Evolutionary conservation across 2,888 invertebrate genomes (phyloP), one percentile per base, ranked within the genome.

Genomic region (Frankliniella intonsa): DNA sequence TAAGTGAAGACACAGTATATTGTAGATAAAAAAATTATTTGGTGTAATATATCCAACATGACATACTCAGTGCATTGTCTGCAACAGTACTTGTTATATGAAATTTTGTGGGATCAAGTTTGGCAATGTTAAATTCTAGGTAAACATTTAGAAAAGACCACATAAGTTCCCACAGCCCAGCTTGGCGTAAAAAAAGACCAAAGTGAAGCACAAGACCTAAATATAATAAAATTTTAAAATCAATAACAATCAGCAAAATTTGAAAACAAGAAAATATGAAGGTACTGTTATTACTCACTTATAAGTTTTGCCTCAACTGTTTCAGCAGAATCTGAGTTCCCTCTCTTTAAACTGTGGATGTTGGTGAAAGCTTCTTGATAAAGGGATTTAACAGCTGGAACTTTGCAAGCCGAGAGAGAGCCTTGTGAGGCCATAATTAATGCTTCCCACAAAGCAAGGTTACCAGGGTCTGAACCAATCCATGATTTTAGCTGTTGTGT

Each of bases 111-210:
- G 86, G 82, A 82, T 86, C 85, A 81, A 88, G 86, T 0, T 87
- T 87, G 0, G 90, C 89, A 84, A 93, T 89, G 89, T 93, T 94
- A 84, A 94, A 88, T 84, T 92, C 92, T 51, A 93, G 88, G 85
- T 92, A 92, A 86, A 94, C 88, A 86, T 92, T 91, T 80, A 95
- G 87, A 65, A 94, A 88, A 84, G 93, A 92, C 91, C 93, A 93
- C 85, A 95, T 91, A 85, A 92, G 92, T 88, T 95, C 95, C 90
- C 92, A 92, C 83, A 94, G 89, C 0, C 94, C 94, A 11, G 92
- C 91, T 86, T 94, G 94, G 81, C 92, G 90, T 27, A 93, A 86
- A 86, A 93, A 93, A 80, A 87, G 86, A 49, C 88, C 91, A 86
- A 89, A 91, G 86, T 89, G 90, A 84, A 90, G 89, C 81, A 91